phyloP scores from a whole-genome alignment of 2,888 invertebrate genomes.

The Xestoiulus laeticollis region DNA sequence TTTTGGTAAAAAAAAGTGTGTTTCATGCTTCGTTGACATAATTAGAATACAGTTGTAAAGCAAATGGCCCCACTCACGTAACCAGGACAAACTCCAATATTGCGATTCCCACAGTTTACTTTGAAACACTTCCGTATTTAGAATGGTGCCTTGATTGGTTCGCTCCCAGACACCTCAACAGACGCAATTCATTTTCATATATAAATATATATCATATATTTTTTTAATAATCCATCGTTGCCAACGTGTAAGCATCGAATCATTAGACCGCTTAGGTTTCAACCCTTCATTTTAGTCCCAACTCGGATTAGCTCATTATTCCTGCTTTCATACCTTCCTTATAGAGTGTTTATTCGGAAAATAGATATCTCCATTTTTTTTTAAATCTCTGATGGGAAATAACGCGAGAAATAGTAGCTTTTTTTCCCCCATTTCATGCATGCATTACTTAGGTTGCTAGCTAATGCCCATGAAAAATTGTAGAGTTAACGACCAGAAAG shows the following conservation, averaged over 20 bases:
- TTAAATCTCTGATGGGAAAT: neutral
- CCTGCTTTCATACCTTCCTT: slow-evolving; percentile 30
- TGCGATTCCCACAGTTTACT: neutral
- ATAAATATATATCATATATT: slow-evolving; percentile 30
- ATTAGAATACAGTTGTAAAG: slow-evolving; percentile 39
- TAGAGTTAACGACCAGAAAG: neutral
- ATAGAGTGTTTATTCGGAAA: neutral
- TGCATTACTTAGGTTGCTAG: neutral
- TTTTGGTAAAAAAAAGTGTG: neutral
- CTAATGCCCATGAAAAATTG: neutral
- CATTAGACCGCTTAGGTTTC: slow-evolving; percentile 21
- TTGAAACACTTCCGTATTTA: neutral
- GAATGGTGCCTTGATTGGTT: slow-evolving; percentile 41
- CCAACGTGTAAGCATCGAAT: slow-evolving; percentile 30
- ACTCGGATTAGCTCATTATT: slow-evolving; percentile 32
- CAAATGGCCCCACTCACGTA: slow-evolving; percentile 35
- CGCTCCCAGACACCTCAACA: slow-evolving; percentile 36
- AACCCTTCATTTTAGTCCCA: slow-evolving; percentile 39
- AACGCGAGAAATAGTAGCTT: neutral
- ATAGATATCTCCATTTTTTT: slow-evolving; percentile 10
- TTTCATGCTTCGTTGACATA: slow-evolving; percentile 39
- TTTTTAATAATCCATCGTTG: slow-evolving; percentile 32
- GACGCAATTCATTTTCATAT: slow-evolving; percentile 30
- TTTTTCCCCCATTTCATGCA: neutral
- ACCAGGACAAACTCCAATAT: slow-evolving; percentile 39